Base-by-base conservation (phyloP, 2,888 invertebrate species). In the Papilio demoleus region DNA sequence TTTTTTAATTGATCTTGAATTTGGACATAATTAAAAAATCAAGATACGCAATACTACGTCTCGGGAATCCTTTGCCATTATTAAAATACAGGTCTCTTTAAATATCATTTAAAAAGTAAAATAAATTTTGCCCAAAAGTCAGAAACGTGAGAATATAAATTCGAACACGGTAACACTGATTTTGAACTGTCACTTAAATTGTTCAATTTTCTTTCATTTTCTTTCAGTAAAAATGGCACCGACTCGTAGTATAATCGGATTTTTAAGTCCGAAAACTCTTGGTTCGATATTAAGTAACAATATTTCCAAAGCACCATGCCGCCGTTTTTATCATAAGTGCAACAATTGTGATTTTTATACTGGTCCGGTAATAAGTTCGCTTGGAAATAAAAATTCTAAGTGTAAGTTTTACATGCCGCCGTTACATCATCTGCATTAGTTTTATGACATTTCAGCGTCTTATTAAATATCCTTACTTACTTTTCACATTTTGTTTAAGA, bases 201-300 rank as follows among this genome's bases (percentile, higher is more conserved):
- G 27, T 53, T 63, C 19, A 14, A 60, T 63, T 36, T 53, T 68
- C 73, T 73, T 69, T 65, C 70, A 63, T 70, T 75, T 78, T 78
- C 77, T 76, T 76, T 73, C 67, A 69, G 70, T 74, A 75, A 75
- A 90, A 85, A 94, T 94, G 94, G 94, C 94, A 87, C 93, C 93
- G 76, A 93, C 93, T 72, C 93, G 94, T 89, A 93, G 92, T 89
- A 87, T 94, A 83, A 88, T 94, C 78, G 93, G 94, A 78, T 90
- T 94, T 90, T 93, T 94, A 77, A 93, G 91, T 82, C 88, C 91
- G 73, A 94, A 93, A 92, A 92, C 93, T 75, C 81, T 94, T 78
- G 91, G 90, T 83, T 86, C 90, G 71, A 87, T 93, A 78, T 88
- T 93, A 79, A 87, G 86, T 73, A 91, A 86, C 75, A 91, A 88